A percentile compares a stretch with the other conserved stretches of the same genome.
phyloP scores from a whole-genome alignment of 2,888 invertebrate species.

The Caenorhabditis doughertyi region DNA sequence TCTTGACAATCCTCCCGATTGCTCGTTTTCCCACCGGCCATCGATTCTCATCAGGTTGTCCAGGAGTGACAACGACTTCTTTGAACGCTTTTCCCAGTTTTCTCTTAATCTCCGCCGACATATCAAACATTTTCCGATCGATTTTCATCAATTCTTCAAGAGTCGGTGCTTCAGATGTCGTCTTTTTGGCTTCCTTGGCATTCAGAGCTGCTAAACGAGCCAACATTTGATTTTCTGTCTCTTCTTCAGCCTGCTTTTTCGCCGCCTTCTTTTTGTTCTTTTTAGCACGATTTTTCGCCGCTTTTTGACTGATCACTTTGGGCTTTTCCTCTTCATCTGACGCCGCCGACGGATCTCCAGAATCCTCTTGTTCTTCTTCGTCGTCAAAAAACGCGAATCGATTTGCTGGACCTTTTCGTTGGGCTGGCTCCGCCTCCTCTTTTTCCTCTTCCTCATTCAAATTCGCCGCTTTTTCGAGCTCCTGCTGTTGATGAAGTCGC shows the following conservation, averaged over 20 bases:
- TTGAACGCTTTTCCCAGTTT: constrained; percentile 74
- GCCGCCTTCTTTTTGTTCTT: constrained; percentile 56
- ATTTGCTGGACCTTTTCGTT: constrained; percentile 60
- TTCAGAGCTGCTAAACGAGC: constrained; percentile 41
- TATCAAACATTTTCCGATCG: constrained; percentile 74
- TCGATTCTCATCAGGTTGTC: constrained; percentile 10
- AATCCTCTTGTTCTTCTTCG: constrained; percentile 35
- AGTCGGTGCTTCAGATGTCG: not conserved
- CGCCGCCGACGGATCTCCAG: constrained; percentile 31
- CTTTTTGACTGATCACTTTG: constrained; percentile 16
- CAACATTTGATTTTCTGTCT: constrained; percentile 56
- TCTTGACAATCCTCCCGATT: constrained; percentile 70
- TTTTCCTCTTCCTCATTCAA: constrained; percentile 58
- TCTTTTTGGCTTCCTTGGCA: constrained; percentile 23
- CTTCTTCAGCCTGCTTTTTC: constrained; percentile 21
- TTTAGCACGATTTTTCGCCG: constrained; percentile 24
- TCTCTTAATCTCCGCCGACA: constrained; percentile 73
- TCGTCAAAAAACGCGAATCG: constrained; percentile 64
- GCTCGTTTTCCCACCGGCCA: constrained; percentile 37
- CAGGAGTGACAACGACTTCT: constrained; percentile 24
- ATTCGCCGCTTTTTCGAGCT: constrained; percentile 43
- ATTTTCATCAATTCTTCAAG: constrained; percentile 56
- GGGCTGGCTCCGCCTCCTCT: constrained; percentile 44
- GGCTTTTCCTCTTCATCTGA: constrained; percentile 37
- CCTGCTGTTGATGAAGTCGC: constrained; percentile 67